Conservation (phyloP, 1,140 invertebrate genomes). For the Drosophila watanabei region DNA sequence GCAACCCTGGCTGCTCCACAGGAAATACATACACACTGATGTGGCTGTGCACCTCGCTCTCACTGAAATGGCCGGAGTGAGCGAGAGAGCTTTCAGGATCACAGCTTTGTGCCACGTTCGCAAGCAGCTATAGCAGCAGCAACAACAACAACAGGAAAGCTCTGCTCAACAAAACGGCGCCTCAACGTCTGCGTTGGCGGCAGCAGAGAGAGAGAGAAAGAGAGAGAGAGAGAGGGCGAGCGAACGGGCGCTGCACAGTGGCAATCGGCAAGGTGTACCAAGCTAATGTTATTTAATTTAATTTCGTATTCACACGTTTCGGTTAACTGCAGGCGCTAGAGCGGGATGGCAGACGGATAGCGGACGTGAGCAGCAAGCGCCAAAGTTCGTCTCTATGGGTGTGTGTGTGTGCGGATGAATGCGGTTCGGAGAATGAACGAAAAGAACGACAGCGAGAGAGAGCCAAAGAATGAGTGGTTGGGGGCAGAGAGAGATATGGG, state of each 20-base stretch:
- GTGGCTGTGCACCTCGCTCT: conserved; percentile 8
- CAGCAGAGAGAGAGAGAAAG: conserved; percentile 14
- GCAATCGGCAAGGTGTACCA: conserved; percentile 79
- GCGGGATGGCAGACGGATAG: conserved; percentile 31
- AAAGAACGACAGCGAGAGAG: conserved; percentile 10
- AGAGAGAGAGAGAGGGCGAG: background rate
- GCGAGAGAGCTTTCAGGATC: conserved; percentile 24
- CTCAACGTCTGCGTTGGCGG: conserved; percentile 68
- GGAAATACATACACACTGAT: conserved; percentile 40
- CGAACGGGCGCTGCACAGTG: conserved; percentile 52
- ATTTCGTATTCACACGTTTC: conserved; percentile 75
- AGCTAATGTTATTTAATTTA: conserved; percentile 83
- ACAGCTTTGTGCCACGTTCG: conserved; percentile 62
- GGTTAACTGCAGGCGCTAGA: conserved; percentile 38
- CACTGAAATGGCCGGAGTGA: background rate
- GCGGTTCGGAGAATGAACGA: conserved; percentile 33
- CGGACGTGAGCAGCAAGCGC: conserved; percentile 59
- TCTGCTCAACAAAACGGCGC: conserved; percentile 49
- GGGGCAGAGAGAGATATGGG: background rate
- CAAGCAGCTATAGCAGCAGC: conserved; percentile 13
- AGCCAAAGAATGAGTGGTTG: background rate
- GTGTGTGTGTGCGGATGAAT: conserved; percentile 44
- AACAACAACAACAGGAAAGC: conserved; percentile 30
- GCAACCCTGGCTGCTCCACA: conserved; percentile 62
- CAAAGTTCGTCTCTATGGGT: conserved; percentile 40